Percentiles rank a stretch among this genome's conserved stretches.
phyloP scores from a whole-genome alignment of 1,140 invertebrate species.

The Holotrichia oblita region DNA sequence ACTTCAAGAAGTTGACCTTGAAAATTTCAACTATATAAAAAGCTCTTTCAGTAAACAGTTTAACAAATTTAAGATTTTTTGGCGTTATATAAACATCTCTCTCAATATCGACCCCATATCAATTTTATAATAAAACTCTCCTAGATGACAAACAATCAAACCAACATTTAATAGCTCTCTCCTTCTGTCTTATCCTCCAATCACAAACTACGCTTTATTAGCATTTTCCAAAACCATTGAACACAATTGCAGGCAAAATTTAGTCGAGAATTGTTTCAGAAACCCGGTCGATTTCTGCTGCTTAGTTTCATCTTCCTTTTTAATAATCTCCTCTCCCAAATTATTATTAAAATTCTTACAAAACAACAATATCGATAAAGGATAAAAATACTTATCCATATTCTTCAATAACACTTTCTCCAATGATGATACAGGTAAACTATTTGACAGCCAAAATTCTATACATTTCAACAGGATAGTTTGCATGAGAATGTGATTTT shows the following conservation, averaged over 20 bases:
- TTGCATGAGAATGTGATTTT: conserved; percentile 61
- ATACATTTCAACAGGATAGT: conserved; percentile 61
- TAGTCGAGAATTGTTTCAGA: conserved; percentile 60
- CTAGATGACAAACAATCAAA: background rate
- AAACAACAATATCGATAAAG: conserved; percentile 62
- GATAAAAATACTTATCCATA: conserved; percentile 63
- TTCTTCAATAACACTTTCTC: conserved; percentile 62
- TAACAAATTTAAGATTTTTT: background rate
- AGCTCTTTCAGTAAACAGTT: too few relatives aligned
- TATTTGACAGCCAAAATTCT: conserved; percentile 62
- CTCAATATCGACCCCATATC: too few relatives aligned
- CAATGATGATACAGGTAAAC: conserved; percentile 59
- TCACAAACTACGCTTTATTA: conserved; percentile 55
- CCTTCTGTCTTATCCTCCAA: background rate
- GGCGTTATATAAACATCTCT: background rate
- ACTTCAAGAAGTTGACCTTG: too few relatives aligned
- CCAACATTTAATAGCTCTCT: too few relatives aligned
- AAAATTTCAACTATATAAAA: too few relatives aligned
- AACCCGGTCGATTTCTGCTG: conserved; percentile 56
- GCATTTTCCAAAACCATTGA: conserved; percentile 61
- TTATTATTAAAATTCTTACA: conserved; percentile 61
- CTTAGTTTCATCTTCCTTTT: conserved; percentile 45
- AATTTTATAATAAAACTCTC: background rate
- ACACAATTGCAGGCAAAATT: conserved; percentile 61
- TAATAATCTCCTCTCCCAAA: conserved; percentile 53